phyloP scores from a whole-genome alignment of 2,888 invertebrate species.

The Apeira syringaria region DNA sequence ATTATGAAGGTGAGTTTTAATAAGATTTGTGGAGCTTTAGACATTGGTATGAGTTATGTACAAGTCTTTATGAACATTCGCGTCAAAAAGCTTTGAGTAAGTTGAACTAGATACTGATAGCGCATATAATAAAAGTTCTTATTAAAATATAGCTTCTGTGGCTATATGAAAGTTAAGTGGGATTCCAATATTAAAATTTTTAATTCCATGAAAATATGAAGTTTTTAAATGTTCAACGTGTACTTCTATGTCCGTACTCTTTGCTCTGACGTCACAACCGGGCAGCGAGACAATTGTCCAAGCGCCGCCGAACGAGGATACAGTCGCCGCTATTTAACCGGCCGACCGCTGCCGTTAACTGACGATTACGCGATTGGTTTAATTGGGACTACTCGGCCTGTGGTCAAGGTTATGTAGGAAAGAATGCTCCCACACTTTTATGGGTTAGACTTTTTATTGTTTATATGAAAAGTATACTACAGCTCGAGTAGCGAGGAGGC shows the following conservation, averaged over 20 bases:
- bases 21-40: no score
- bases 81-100: no score
- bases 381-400: slow-evolving; percentile 23
- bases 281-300: slow-evolving; percentile 49
- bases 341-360: slow-evolving; percentile 21
- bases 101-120: no score
- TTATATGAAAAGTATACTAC: neutral
- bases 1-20: no score
- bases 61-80: no score
- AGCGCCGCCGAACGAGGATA: slow-evolving; percentile 63
- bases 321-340: slow-evolving; percentile 13
- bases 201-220: no score
- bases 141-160: no score
- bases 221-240: neutral
- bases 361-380: slow-evolving; percentile 40
- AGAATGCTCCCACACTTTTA: neutral
- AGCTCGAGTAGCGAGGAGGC: no score
- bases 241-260: slow-evolving; percentile 19
- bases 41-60: no score
- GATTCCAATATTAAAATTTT: no score
- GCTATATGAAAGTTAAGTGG: no score
- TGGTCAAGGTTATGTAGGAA: slow-evolving; percentile 8
- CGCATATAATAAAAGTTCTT: no score
- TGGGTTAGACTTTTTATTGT: neutral
- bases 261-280: slow-evolving; percentile 36